A percentile compares a stretch with the other conserved stretches of the same genome.
phyloP scores from a whole-genome alignment of 2,797 vertebrate genomes.

The Rhinoraja longicauda region DNA sequence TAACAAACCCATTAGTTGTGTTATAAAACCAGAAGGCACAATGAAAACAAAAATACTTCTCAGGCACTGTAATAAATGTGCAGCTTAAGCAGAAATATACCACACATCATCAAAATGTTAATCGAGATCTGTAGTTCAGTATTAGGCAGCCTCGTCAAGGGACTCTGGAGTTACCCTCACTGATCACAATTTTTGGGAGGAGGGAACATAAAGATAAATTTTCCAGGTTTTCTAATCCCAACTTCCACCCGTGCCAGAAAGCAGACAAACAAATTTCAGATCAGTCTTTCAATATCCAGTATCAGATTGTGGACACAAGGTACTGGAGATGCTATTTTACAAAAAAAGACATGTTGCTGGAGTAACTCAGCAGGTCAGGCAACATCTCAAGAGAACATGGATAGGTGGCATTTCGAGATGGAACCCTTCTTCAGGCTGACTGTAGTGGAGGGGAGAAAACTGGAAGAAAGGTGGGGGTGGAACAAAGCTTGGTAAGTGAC shows the following conservation, averaged over 20 bases:
- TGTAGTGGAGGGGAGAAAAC: too few relatives aligned
- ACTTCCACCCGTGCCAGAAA: not conserved
- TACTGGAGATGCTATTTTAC: too few relatives aligned
- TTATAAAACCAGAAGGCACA: not conserved
- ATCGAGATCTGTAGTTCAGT: not conserved
- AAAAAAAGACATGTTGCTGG: too few relatives aligned
- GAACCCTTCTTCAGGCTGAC: too few relatives aligned
- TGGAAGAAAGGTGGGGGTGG: too few relatives aligned
- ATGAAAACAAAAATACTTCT: accelerated
- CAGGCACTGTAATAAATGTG: accelerated
- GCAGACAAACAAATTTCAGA: not conserved
- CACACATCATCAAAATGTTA: not conserved
- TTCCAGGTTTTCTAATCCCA: not conserved
- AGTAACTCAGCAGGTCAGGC: too few relatives aligned
- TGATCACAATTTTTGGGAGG: not conserved
- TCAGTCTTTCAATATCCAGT: not conserved
- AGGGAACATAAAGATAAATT: not conserved
- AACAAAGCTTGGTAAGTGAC: too few relatives aligned
- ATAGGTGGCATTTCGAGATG: too few relatives aligned
- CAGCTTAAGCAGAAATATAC: not conserved
- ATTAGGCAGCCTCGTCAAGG: not conserved
- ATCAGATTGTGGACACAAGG: not conserved
- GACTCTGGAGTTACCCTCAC: not conserved
- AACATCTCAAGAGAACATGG: too few relatives aligned
- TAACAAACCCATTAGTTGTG: not conserved